These are phyloP conservation scores for Tamias sibiricus DNA, from an alignment of 2,113 vertebrate genomes.

Conservation along the genomic window DNA sequence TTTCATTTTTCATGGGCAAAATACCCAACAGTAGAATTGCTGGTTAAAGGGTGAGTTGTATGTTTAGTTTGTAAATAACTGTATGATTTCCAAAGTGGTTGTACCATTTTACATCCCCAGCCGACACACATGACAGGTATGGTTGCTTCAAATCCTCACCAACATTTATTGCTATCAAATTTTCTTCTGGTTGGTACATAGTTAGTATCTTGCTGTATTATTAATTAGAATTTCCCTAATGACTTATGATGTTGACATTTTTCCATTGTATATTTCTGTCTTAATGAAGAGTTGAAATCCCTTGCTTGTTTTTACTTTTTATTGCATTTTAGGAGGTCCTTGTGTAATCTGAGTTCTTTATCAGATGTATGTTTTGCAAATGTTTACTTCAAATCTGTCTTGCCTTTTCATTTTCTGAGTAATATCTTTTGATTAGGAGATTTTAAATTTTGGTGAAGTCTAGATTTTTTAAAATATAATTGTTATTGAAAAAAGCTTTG, in stretches of 20 bases:
- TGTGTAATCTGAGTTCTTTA: not conserved
- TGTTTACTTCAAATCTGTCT: not conserved
- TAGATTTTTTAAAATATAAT: not conserved
- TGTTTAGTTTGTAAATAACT: not conserved
- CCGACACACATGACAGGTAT: not conserved
- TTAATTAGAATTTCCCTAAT: not conserved
- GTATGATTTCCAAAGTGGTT: not conserved
- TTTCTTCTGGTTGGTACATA: not conserved
- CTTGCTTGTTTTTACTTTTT: not conserved
- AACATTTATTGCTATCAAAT: not conserved
- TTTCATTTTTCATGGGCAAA: not conserved
- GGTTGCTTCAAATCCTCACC: not conserved
- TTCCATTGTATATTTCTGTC: not conserved
- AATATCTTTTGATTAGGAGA: not conserved
- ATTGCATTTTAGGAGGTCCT: not conserved
- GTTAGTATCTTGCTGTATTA: not conserved
- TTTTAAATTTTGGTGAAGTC: not conserved
- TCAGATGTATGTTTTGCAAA: not conserved
- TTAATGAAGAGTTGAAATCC: not conserved
- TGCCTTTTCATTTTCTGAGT: not conserved
- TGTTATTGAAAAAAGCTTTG: not conserved
- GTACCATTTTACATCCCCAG: not conserved
- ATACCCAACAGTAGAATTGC: not conserved
- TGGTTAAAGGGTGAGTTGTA: not conserved
- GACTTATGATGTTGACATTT: not conserved